Evolutionary conservation across 1,140 invertebrate species (phyloP).

Genomic region (Drosophila mauritiana): DNA sequence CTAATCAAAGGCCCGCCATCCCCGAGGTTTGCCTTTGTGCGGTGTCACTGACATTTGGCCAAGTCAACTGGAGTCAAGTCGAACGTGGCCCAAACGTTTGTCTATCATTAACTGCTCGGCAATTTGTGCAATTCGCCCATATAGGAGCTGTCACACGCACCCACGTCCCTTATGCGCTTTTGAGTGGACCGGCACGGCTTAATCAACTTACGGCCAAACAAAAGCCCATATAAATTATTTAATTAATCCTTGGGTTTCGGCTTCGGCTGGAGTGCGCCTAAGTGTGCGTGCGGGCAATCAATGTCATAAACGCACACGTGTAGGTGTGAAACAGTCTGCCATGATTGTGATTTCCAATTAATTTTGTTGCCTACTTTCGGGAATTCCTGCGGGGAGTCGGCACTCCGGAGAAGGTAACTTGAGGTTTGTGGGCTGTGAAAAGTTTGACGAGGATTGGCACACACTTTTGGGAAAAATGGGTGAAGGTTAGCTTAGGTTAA

Average conservation of each 20-base stretch:
- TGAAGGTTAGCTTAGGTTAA: conserved; percentile 1
- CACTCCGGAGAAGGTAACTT: conserved; percentile 5
- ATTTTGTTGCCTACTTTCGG: conserved; percentile 52
- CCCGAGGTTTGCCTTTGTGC: conserved; percentile 13
- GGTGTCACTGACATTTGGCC: conserved; percentile 40
- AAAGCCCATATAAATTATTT: conserved; percentile 82
- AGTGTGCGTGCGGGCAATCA: conserved; percentile 74
- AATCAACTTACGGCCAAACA: conserved; percentile 77
- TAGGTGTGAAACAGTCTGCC: conserved; percentile 68
- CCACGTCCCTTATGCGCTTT: conserved; percentile 42
- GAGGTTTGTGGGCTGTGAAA: not conserved
- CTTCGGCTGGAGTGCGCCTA: conserved; percentile 11
- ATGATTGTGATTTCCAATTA: conserved; percentile 74
- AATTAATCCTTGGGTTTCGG: conserved; percentile 77
- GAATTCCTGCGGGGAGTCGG: conserved; percentile 10
- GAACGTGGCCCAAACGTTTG: conserved; percentile 64
- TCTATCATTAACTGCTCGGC: conserved; percentile 71
- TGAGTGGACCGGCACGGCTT: conserved; percentile 54
- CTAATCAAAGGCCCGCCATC: conserved; percentile 29
- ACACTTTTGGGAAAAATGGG: conserved; percentile 6
- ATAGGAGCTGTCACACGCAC: conserved; percentile 27
- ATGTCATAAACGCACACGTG: conserved; percentile 71
- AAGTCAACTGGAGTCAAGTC: conserved; percentile 19
- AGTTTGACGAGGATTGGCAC: conserved; percentile 1
- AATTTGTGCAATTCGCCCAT: conserved; percentile 50